Conservation (phyloP, 2,113 vertebrate genomes). For the Anhinga anhinga region DNA sequence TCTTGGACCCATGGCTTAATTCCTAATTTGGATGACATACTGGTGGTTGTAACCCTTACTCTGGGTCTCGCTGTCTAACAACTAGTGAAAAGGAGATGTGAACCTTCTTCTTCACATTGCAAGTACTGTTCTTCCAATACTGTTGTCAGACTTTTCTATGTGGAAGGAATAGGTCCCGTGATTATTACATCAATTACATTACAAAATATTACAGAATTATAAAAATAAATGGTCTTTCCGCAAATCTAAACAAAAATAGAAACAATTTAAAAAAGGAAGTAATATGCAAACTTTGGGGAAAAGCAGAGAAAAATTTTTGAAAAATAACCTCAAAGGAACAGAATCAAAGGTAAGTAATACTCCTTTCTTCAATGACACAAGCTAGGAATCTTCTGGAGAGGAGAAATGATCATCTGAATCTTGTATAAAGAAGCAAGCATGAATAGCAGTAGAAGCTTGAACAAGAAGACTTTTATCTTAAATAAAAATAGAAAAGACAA, state of each 20-base stretch:
- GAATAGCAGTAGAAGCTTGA: not conserved
- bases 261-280: not conserved
- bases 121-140: not conserved
- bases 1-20: not conserved
- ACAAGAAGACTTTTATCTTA: not conserved
- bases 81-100: not conserved
- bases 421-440: not conserved
- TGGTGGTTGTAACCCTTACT: not conserved
- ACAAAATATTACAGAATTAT: not conserved
- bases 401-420: not conserved
- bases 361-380: not conserved
- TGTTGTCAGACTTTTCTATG: not conserved
- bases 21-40: not conserved
- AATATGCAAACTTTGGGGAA: not conserved
- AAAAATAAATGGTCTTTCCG: not conserved
- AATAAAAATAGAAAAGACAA: not conserved
- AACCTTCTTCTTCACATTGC: not conserved
- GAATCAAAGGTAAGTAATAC: not conserved
- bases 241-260: not conserved
- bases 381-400: not conserved
- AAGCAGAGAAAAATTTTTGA: not conserved
- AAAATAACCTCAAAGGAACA: not conserved
- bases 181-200: not conserved
- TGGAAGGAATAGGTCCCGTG: not conserved
- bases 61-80: not conserved